Conservation (phyloP, 2,797 vertebrate species). For the Arctocebus calabarensis region DNA sequence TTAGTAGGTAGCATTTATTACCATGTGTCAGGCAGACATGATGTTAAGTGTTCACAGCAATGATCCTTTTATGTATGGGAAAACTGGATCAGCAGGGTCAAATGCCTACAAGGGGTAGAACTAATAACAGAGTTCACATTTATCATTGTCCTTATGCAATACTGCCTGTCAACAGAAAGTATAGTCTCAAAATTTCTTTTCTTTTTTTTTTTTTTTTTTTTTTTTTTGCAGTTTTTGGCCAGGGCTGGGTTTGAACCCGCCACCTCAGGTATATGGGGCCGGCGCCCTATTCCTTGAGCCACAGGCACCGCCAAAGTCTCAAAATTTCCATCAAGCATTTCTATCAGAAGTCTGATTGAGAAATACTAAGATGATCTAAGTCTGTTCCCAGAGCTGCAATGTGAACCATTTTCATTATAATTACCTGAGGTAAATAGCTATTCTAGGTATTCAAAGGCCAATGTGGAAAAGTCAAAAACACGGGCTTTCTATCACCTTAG, state of each 20-base stretch:
- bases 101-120: not conserved
- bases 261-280: too few relatives aligned
- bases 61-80: not conserved
- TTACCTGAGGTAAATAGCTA: not conserved
- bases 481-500: not conserved
- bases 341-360: not conserved
- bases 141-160: not conserved
- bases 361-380: not conserved
- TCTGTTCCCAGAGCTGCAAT: not conserved
- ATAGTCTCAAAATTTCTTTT: not conserved
- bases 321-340: not conserved
- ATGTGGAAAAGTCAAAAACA: not conserved
- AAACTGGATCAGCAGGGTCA: not conserved
- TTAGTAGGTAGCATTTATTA: not conserved
- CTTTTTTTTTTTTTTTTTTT: too few relatives aligned
- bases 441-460: not conserved
- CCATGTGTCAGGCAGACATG: not conserved
- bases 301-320: too few relatives aligned
- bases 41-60: not conserved
- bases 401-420: slow-evolving; percentile 13
- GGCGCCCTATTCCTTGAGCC: too few relatives aligned
- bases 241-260: too few relatives aligned
- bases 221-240: too few relatives aligned
- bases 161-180: not conserved
- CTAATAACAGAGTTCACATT: not conserved